These are phyloP conservation scores for Elachura formosa DNA, from an alignment of 2,113 vertebrate species.

Conservation along the genomic window DNA sequence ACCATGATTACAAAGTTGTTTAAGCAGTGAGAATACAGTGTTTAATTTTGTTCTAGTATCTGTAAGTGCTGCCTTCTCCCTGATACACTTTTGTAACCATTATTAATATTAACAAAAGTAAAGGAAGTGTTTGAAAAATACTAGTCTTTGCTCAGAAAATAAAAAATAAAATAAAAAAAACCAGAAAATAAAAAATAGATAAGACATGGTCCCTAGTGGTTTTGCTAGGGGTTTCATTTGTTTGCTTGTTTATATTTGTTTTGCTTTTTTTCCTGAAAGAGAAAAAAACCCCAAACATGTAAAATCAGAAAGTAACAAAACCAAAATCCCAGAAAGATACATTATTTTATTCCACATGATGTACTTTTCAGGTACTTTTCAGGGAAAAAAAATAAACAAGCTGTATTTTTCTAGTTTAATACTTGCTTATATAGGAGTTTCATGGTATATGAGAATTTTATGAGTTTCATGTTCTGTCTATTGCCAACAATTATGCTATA, in stretches of 20 bases:
- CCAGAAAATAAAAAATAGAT: too few species aligned
- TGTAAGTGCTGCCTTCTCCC: neutral
- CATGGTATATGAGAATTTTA: too few species aligned
- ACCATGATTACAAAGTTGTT: neutral
- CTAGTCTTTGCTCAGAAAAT: neutral
- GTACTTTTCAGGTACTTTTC: neutral
- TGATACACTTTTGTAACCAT: neutral
- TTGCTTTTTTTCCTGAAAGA: neutral
- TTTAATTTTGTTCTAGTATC: neutral
- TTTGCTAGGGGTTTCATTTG: fast-evolving
- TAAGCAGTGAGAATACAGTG: neutral
- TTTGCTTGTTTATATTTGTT: neutral
- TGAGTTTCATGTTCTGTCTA: neutral
- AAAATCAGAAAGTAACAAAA: neutral
- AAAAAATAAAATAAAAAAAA: too few species aligned
- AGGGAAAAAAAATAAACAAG: neutral
- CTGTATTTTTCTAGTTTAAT: neutral
- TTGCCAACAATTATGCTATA: neutral
- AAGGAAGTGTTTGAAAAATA: neutral
- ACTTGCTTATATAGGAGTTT: neutral
- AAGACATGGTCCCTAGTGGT: neutral
- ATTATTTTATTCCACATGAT: fast-evolving
- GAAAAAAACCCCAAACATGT: neutral
- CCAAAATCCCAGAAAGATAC: neutral
- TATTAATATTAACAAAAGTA: neutral